These are phyloP conservation scores for Heliconius erato DNA, from an alignment of 2,888 invertebrate genomes.

Conservation along the genomic window DNA sequence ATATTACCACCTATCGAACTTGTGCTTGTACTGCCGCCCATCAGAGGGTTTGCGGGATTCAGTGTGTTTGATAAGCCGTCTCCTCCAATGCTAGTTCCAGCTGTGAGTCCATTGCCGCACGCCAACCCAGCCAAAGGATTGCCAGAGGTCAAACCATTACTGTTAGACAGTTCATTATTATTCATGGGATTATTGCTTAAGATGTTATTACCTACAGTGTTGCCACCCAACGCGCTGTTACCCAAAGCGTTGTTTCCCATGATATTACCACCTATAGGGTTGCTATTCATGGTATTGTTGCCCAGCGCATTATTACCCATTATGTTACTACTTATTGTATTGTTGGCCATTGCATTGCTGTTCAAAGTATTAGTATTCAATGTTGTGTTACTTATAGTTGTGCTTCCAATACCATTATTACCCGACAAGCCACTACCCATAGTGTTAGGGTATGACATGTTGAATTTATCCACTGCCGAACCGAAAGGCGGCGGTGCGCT, in stretches of 20 bases:
- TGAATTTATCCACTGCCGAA: slow-evolving; percentile 53
- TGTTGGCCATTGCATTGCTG: slow-evolving; percentile 5
- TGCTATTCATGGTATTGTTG: neutral
- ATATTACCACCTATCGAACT: slow-evolving; percentile 50
- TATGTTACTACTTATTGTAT: neutral
- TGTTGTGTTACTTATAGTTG: neutral
- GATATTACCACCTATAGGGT: neutral
- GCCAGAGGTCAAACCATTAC: slow-evolving; percentile 45
- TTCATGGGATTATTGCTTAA: slow-evolving; percentile 39
- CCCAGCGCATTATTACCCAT: neutral
- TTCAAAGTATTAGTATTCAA: neutral
- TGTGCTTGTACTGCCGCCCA: slow-evolving; percentile 13
- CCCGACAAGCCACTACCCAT: slow-evolving; percentile 40
- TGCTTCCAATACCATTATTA: slow-evolving; percentile 32
- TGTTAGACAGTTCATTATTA: slow-evolving; percentile 40
- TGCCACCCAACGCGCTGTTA: neutral
- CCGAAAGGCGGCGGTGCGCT: slow-evolving; percentile 56
- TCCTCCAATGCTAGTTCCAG: slow-evolving; percentile 52
- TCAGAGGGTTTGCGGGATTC: slow-evolving; percentile 13
- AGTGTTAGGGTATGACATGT: slow-evolving; percentile 41
- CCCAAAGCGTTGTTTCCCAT: neutral
- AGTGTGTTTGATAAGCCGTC: slow-evolving; percentile 45
- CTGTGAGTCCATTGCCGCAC: slow-evolving; percentile 32
- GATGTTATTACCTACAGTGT: slow-evolving; percentile 6
- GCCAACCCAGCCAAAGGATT: slow-evolving; percentile 47